Base-by-base conservation (phyloP, 2,113 vertebrate genomes). In the Seriola dumerili region DNA sequence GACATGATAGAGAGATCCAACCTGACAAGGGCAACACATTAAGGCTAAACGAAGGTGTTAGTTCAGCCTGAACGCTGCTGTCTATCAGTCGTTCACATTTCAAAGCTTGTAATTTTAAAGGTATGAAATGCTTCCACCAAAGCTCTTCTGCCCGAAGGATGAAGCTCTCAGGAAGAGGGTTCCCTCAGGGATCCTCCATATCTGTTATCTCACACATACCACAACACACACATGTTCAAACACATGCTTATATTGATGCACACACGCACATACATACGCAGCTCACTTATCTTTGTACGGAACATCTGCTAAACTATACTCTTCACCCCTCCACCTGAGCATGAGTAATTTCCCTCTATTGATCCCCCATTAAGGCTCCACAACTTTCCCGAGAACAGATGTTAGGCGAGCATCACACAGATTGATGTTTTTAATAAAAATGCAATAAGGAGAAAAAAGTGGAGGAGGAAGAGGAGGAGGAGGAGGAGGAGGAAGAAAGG, bases 401-500 rank as follows among this genome's bases (percentile, higher is more conserved):
- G 92, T 93, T 84, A 88, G 73, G 52, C 13, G 29, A 82, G 61
- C 83, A 88, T 91, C 84, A 81, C 88, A 65, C 72, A 84, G 81
- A 89, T 86, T 90, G 91, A 92, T 90, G 85, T 75, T 90, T 91
- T 93, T 91, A 92, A 94, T 93, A 91, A 93, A 93, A 93, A 83
- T 48, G 76, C 72, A 91, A 89, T 83, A 80, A 81, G 21, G 57
- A 77, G 59, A 65, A 69, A 59, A 65, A 79, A 61, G 72, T 63
- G 44, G 72, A 67, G 21, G 76, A 62, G 64, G 57, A 69, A 50
- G 77, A 79, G 63, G 85, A 62, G 64, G 57, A 69, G 55, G 77
- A 79, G 63, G 85, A 76, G 38, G 76, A 70, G 48, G 76, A 72
- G 54, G 85, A 86, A 78, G 80, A 84, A 72, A 87, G 76, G 85